phyloP scores from a whole-genome alignment of 2,113 vertebrate species.

The Myotis lucifugus region DNA sequence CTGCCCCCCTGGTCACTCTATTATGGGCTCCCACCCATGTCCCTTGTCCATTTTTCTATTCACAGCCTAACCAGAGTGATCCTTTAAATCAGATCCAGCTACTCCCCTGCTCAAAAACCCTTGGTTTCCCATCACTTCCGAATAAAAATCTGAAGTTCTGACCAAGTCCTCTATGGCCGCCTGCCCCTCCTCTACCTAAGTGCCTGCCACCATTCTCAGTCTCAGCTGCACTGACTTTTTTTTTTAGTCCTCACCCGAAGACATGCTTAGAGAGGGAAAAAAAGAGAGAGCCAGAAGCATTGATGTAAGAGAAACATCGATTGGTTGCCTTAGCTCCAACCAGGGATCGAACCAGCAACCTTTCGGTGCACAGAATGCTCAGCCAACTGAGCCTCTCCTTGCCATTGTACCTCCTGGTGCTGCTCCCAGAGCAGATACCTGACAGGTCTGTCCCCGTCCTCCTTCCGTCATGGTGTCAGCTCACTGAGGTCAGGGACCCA shows the following conservation, averaged over 20 bases:
- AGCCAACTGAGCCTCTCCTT: too few relatives aligned
- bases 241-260: background rate
- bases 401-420: background rate
- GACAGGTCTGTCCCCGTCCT: rapidly evolving
- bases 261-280: too few relatives aligned
- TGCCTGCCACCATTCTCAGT: background rate
- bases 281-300: too few relatives aligned
- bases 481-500: background rate
- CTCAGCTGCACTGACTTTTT: background rate
- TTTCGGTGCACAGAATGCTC: too few relatives aligned
- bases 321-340: too few relatives aligned
- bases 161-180: rapidly evolving
- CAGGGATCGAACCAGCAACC: too few relatives aligned
- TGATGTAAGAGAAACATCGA: too few relatives aligned
- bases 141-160: background rate
- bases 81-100: background rate
- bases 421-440: background rate
- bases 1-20: background rate
- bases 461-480: background rate
- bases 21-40: background rate
- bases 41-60: background rate
- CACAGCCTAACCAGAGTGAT: background rate
- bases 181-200: background rate
- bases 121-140: background rate
- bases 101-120: background rate